Conservation (phyloP, 2,888 invertebrate genomes). For the Ennomos erosarius region DNA sequence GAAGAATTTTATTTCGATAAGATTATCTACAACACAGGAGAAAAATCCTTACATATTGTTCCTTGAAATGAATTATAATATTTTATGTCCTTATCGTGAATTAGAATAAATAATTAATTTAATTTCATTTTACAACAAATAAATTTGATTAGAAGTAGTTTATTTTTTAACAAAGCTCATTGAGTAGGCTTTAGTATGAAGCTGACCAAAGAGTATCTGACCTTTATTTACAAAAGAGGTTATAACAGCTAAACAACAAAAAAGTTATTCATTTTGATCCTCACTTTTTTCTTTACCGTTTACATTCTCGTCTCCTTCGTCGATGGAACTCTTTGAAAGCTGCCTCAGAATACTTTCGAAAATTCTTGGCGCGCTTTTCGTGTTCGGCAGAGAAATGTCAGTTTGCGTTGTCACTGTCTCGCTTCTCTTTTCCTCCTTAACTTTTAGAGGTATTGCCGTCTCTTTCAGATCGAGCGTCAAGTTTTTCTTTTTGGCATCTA, state of each 20-base stretch:
- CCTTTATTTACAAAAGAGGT: too few species aligned
- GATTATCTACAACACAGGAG: too few species aligned
- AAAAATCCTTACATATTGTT: too few species aligned
- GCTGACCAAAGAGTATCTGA: too few species aligned
- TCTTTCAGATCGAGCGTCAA: slow-evolving; percentile 71
- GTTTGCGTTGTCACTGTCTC: slow-evolving; percentile 76
- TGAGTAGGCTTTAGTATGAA: too few species aligned
- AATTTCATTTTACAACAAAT: too few species aligned
- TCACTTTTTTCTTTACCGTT: slow-evolving; percentile 16
- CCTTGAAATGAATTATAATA: too few species aligned
- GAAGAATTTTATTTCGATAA: too few species aligned
- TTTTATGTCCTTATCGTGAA: too few species aligned
- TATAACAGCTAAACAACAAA: not conserved
- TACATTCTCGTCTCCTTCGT: slow-evolving; percentile 46
- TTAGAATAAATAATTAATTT: too few species aligned
- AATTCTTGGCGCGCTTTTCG: slow-evolving; percentile 78
- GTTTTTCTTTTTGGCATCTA: slow-evolving; percentile 59
- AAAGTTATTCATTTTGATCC: slow-evolving; percentile 3
- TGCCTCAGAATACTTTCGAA: slow-evolving; percentile 77
- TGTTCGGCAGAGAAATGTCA: slow-evolving; percentile 78
- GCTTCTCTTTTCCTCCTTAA: slow-evolving; percentile 53
- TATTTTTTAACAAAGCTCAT: too few species aligned
- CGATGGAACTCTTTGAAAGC: slow-evolving; percentile 70
- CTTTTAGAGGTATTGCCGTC: slow-evolving; percentile 59
- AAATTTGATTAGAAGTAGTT: too few species aligned